These are phyloP conservation scores for Crenuchus spilurus DNA, from an alignment of 2,797 vertebrate genomes.

Conservation along the genomic window DNA sequence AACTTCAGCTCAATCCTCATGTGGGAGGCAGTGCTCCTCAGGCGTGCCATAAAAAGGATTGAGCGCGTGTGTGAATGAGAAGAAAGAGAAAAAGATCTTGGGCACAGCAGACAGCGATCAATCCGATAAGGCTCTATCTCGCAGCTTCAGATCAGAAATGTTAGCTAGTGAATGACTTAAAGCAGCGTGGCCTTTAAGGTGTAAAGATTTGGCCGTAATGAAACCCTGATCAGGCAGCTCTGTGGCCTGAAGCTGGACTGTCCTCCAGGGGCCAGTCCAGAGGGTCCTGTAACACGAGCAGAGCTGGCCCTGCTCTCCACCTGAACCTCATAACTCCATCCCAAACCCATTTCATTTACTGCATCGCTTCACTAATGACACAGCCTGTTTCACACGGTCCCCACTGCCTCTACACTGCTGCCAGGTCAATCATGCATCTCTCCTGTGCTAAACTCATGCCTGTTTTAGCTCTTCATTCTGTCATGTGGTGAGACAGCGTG, in stretches of 20 bases:
- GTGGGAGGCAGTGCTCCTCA: slow-evolving; percentile 20
- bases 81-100: slow-evolving; percentile 28
- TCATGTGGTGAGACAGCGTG: neutral
- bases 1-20: slow-evolving; percentile 32
- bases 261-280: slow-evolving; percentile 5
- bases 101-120: slow-evolving; percentile 7
- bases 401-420: slow-evolving; percentile 38
- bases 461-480: slow-evolving; percentile 5
- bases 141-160: slow-evolving; percentile 25
- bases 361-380: slow-evolving; percentile 61
- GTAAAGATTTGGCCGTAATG: slow-evolving; percentile 11
- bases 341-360: slow-evolving; percentile 57
- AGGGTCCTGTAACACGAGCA: neutral
- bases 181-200: slow-evolving; percentile 31
- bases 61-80: slow-evolving; percentile 8
- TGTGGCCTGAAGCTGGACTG: neutral
- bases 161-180: slow-evolving; percentile 12
- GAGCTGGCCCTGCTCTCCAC: slow-evolving; percentile 5
- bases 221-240: slow-evolving; percentile 26
- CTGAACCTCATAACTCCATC: slow-evolving; percentile 12
- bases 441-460: slow-evolving; percentile 31
- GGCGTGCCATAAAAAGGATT: slow-evolving; percentile 1
- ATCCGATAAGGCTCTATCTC: slow-evolving; percentile 29
- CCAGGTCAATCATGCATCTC: slow-evolving; percentile 49
- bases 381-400: slow-evolving; percentile 36